These are phyloP conservation scores for Lacerta viridis DNA, from an alignment of 2,797 vertebrate species.

Conservation along the genomic window DNA sequence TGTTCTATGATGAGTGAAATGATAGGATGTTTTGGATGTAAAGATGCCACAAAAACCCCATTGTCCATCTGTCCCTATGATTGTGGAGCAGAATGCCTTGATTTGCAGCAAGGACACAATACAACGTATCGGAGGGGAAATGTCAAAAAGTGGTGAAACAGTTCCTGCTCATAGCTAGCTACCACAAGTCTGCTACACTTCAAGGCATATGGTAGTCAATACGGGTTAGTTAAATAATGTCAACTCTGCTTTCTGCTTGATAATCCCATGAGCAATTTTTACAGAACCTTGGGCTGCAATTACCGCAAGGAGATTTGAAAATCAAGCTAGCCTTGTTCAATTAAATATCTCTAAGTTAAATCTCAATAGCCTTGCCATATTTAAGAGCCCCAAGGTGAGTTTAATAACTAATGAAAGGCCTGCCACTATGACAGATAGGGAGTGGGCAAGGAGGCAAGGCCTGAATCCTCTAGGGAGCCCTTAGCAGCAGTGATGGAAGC, in stretches of 20 bases:
- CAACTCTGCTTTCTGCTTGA: conserved; percentile 59
- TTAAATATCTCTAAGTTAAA: conserved; percentile 6
- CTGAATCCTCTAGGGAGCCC: not conserved
- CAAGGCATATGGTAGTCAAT: conserved; percentile 61
- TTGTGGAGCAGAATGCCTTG: conserved; percentile 14
- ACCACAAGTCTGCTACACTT: conserved; percentile 48
- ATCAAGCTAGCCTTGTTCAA: conserved; percentile 42
- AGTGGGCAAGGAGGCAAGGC: not conserved
- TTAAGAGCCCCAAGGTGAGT: conserved; percentile 1
- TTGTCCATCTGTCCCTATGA: conserved; percentile 55
- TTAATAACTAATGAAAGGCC: conserved; percentile 47
- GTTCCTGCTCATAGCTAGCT: not conserved
- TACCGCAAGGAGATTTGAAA: conserved; percentile 20
- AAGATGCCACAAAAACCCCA: conserved; percentile 32
- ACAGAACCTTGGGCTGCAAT: conserved; percentile 40
- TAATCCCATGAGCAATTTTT: conserved; percentile 26
- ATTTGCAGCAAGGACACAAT: conserved; percentile 51
- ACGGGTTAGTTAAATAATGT: conserved; percentile 48
- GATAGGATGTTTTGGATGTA: conserved; percentile 38
- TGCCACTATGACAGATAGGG: not conserved
- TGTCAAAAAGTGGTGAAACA: conserved; percentile 55
- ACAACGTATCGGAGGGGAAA: conserved; percentile 19
- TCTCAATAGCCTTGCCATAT: conserved; percentile 14
- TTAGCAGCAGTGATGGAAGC: not conserved
- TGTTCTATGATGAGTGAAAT: conserved; percentile 45